Conservation (phyloP, 2,888 invertebrate species). For the Noctua fimbriata region DNA sequence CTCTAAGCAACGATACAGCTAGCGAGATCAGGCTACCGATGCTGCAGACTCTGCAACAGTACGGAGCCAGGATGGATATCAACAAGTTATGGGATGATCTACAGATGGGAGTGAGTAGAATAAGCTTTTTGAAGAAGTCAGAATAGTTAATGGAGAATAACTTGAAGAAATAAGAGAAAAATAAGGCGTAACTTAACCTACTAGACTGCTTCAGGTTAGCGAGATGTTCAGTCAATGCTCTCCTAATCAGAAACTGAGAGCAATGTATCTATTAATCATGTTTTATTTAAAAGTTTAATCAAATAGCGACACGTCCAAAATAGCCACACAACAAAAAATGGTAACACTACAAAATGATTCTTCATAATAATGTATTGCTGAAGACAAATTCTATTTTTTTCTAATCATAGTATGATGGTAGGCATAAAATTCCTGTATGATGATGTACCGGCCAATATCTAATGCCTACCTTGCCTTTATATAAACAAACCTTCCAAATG, state of each 20-base stretch:
- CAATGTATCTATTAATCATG: slow-evolving; percentile 8
- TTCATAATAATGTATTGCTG: background rate
- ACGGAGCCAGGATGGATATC: slow-evolving; percentile 74
- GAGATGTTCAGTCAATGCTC: background rate
- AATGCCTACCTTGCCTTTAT: background rate
- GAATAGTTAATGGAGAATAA: background rate
- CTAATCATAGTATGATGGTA: background rate
- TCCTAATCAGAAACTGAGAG: slow-evolving; percentile 22
- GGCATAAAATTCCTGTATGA: background rate
- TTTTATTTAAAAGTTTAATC: background rate
- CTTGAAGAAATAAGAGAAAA: background rate
- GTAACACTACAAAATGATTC: background rate
- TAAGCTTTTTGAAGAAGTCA: background rate
- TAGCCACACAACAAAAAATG: background rate
- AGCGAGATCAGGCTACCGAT: slow-evolving; percentile 78
- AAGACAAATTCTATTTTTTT: background rate
- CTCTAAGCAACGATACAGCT: slow-evolving; percentile 73
- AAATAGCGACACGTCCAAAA: background rate
- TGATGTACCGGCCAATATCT: background rate
- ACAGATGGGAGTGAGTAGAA: slow-evolving; percentile 79
- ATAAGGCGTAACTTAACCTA: background rate
- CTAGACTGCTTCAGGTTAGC: background rate
- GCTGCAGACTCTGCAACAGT: slow-evolving; percentile 75
- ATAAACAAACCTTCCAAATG: background rate
- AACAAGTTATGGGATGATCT: slow-evolving; percentile 82